Evolutionary conservation across 2,888 invertebrate genomes (phyloP), one percentile per base, ranked within the genome.

Genomic region (Acleris sparsana): DNA sequence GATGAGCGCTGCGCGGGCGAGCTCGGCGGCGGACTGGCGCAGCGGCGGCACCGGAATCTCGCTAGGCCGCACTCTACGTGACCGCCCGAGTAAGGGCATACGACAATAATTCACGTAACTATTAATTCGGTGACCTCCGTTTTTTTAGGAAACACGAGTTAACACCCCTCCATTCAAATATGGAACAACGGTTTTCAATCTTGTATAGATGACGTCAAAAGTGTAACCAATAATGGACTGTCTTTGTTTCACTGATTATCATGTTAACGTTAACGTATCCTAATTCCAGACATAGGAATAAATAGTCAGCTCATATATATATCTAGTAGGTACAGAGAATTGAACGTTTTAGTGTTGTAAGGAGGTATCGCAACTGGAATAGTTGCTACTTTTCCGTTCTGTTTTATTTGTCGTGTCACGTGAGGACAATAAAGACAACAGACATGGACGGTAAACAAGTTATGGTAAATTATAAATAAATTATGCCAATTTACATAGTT

Each of bases 191-290:
- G 68, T 70, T 70, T 69, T 72, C 69, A 73, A 75, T 71, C 67
- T 57, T 55, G 65, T 70, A 66, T 69, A 72, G 63, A 63, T 77
- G 72, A 78, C 76, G 76, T 70, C 71, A 72, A 67, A 64, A 62
- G 55, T 62, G 67, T 58, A 55, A 63, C 73, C 67, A 75, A 80
- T 72, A 76, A 73, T 71, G 71, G 67, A 70, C 71, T 75, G 71
- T 75, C 79, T 80, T 85, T 84, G 80, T 84, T 77, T 76, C 74
- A 70, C 69, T 75, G 70, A 77, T 84, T 83, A 82, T 72, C 78
- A 75, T 70, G 69, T 69, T 71, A 46, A 62, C 72, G 82, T 73
- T 79, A 83, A 80, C 80, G 78, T 66, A 70, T 63, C 63, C 58
- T 63, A 63, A 61, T 69, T 62, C 51, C 61, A 63, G 73, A 76